These are phyloP conservation scores for Protophormia terraenovae DNA, from an alignment of 2,888 invertebrate genomes.

Conservation along the genomic window DNA sequence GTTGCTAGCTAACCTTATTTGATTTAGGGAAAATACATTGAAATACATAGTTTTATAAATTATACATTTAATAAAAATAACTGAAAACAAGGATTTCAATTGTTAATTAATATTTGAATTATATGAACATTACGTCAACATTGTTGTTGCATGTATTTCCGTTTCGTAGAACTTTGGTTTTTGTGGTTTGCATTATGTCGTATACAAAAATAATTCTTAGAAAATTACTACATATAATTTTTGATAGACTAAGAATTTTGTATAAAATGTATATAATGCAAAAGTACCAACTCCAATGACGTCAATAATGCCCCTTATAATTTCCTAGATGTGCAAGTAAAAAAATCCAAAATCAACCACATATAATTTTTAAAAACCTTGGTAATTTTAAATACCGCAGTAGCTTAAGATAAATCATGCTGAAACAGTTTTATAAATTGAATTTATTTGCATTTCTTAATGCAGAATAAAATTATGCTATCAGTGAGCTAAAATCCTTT, in stretches of 20 bases:
- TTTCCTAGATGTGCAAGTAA: neutral
- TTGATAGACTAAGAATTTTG: neutral
- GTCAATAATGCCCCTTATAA: neutral
- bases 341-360: neutral
- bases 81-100: constrained; percentile 25
- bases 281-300: neutral
- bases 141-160: neutral
- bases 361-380: neutral
- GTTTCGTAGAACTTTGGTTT: neutral
- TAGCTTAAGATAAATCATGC: neutral
- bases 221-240: neutral
- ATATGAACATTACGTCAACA: neutral
- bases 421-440: neutral
- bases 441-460: too few species aligned
- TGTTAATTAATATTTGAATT: neutral
- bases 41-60: neutral
- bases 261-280: neutral
- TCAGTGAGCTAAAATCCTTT: too few species aligned
- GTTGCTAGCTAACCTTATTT: constrained; percentile 17
- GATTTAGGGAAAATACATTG: neutral
- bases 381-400: neutral
- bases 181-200: constrained; percentile 5
- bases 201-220: neutral
- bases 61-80: neutral
- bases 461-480: too few species aligned